Conservation (phyloP, 2,113 vertebrate genomes). For the Menura novaehollandiae region DNA sequence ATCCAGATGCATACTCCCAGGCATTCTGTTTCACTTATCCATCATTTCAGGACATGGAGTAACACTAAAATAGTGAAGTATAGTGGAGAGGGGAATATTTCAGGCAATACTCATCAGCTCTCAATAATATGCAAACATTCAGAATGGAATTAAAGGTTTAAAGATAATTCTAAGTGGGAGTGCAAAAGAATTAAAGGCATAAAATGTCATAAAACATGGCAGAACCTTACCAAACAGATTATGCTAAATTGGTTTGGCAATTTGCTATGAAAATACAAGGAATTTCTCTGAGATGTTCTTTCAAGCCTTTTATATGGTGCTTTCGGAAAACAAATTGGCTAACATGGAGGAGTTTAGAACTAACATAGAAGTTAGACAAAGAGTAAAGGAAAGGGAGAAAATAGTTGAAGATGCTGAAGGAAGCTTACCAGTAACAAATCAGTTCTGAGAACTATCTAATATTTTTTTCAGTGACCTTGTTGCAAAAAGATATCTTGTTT, state of each 20-base stretch:
- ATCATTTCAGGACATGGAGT: not conserved
- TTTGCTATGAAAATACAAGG: not conserved
- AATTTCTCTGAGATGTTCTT: not conserved
- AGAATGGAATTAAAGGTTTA: not conserved
- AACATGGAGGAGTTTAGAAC: not conserved
- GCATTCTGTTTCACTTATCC: not conserved
- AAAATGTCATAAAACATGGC: not conserved
- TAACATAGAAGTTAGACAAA: not conserved
- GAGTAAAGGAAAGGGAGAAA: not conserved
- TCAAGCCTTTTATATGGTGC: not conserved
- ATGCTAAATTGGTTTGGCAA: not conserved
- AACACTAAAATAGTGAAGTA: not conserved
- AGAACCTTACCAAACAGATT: not conserved
- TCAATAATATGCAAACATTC: not conserved
- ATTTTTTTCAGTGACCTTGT: not conserved
- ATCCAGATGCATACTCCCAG: not conserved
- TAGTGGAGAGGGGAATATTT: not conserved
- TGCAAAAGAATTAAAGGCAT: not conserved
- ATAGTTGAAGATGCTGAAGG: not conserved
- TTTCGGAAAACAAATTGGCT: not conserved
- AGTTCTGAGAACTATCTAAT: not conserved
- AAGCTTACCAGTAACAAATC: not conserved
- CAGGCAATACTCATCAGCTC: not conserved
- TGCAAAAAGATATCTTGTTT: not conserved
- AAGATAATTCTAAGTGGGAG: not conserved